Evolutionary conservation across 2,797 vertebrate genomes (phyloP), one percentile per base, ranked within the genome.

Genomic region (Parambassis ranga): DNA sequence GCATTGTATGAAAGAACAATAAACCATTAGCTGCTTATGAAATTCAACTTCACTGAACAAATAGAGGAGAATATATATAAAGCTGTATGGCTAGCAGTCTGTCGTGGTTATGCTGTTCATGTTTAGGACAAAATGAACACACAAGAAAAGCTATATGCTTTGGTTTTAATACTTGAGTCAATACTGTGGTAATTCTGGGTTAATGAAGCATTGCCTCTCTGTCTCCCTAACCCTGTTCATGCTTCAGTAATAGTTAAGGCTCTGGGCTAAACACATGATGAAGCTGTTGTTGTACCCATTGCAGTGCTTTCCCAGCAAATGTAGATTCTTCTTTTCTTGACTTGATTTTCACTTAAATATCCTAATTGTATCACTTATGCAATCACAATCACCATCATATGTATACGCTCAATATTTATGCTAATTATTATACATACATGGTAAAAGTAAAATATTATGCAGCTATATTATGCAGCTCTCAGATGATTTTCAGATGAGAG

Each of bases 401-500:
- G 3, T 18, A 15, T 28, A 18, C 27, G 37, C 46, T 26, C 9
- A 44, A 10, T 47, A n/a, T n/a, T 10, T 3, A 44, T 4, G 4
- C 2, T 48, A 58, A 31, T 10, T 1, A 49, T 5, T 13, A 11
- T 10, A 4, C 16, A n/a, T n/a, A 36, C 24, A 18, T 13, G 10
- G 31, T 49, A 65, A 51, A 39, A 35, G 3, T 27, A 65, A 59
- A 80, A 60, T 41, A 65, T 31, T 20, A 15, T 44, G 2, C 16
- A 50, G 59, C 38, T 59, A 60, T 41, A 65, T 31, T 20, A 15
- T 44, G 2, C 16, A 50, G 59, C 38, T 59, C 66, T 43, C 4
- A 70, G 75, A 64, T 76, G 64, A 83, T 76, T 84, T 77, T n/a
- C n/a, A 79, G 71, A 65, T 50, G 49, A 82, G 62, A 75, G 55